Base-by-base conservation (phyloP, 2,797 vertebrate species). In the Protonibea diacanthus region DNA sequence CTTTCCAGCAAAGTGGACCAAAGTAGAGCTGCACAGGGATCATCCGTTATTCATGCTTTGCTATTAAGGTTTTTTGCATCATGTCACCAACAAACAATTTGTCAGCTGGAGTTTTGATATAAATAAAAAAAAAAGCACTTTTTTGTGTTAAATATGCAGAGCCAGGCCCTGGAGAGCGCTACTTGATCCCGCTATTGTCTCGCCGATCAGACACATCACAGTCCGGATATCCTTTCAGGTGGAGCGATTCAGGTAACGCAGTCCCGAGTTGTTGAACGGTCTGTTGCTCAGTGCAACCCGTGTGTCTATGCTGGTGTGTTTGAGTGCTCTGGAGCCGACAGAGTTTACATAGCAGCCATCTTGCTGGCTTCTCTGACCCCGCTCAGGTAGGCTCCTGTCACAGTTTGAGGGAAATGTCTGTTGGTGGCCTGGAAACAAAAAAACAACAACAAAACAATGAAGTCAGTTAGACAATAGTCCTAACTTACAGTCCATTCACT, bases 291-390 rank as follows among this genome's bases (percentile, higher is more conserved):
- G 71, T 74, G 74, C 11, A 23, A 68, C 74, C 78, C 12, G 70
- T 78, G 76, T 71, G 80, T 86, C 74, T 45, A 20, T 90, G 92
- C 91, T 91, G 91, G 91, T 90, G 90, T 58, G 70, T 80, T 42
- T 40, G 27, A 71, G 65, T 33, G 33, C 48, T 74, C 56, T 49
- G 71, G 33, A 51, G 47, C 14, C n/a, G 49, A 47, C 51, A 17
- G 47, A 68, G 61, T 74, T 86, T 80, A 95, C 74, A 92, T 76
- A 2, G 96, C 96, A 51, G 97, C 94, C 86, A 99, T 99, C 95
- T 99, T 99, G 94, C 98, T 99, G 1, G 98, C 98, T 94, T 99
- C 98, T 88, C 98, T 93, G 81, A 99, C 96, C 0, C 98, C 98
- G 49, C 98, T 99, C 93, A 99, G 90, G 90, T 99, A 99, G 51